Conservation (phyloP, 2,113 vertebrate species). For the Otolemur garnettii region DNA sequence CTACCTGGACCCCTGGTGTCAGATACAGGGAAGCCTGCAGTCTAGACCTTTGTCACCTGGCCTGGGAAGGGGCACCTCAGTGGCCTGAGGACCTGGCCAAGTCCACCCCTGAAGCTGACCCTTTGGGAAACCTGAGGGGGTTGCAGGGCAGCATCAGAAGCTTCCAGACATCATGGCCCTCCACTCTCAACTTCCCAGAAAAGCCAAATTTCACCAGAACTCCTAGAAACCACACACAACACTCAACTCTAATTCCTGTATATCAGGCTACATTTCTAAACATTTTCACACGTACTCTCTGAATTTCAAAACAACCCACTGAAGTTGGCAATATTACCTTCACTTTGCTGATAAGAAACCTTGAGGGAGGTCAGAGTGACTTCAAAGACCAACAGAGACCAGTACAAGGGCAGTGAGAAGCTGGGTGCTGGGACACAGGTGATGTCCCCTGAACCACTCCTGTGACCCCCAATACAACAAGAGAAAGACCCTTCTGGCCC, state of each 20-base stretch:
- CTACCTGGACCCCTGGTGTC: no score
- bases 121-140: neutral
- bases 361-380: neutral
- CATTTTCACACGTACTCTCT: neutral
- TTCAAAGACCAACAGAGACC: accelerated
- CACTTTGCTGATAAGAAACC: neutral
- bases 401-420: accelerated
- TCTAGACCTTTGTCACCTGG: accelerated
- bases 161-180: neutral
- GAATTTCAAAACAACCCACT: neutral
- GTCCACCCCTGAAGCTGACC: neutral
- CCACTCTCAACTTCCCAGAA: neutral
- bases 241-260: accelerated
- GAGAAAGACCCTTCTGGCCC: neutral
- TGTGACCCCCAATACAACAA: no score
- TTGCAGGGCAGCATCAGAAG: accelerated
- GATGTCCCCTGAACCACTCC: accelerated
- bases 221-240: neutral
- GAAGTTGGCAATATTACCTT: neutral
- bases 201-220: neutral
- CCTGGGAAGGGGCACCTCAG: no score
- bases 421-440: accelerated
- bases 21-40: neutral
- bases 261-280: neutral
- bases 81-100: accelerated